Percentiles rank a stretch among this genome's conserved stretches.
These are phyloP conservation scores for Tetramorium parvispinum DNA, from an alignment of 1,140 invertebrate genomes.

Conservation along the genomic window DNA sequence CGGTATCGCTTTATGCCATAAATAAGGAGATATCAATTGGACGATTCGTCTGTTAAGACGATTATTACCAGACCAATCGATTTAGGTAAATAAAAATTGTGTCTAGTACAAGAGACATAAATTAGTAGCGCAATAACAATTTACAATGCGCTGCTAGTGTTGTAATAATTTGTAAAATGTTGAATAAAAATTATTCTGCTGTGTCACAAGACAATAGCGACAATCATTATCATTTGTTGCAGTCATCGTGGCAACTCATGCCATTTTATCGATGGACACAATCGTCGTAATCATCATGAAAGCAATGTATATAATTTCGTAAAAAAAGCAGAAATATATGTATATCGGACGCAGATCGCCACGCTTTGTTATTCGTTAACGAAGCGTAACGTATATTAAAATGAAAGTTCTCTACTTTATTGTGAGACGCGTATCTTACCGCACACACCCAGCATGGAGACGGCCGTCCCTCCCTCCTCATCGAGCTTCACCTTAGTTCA, in stretches of 20 bases:
- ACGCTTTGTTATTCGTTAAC: constrained; percentile 12
- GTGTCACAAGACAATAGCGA: neutral
- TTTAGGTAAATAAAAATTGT: neutral
- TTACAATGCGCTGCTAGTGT: neutral
- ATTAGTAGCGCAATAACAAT: neutral
- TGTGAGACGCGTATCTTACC: constrained; percentile 49
- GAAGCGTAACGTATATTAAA: neutral
- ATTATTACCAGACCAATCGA: neutral
- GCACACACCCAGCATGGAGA: neutral
- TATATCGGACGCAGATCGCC: neutral
- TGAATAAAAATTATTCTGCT: neutral
- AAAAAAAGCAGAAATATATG: neutral
- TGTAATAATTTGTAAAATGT: neutral
- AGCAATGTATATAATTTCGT: neutral
- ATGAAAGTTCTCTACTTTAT: constrained; percentile 24
- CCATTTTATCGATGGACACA: neutral
- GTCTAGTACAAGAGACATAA: neutral
- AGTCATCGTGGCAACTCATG: neutral
- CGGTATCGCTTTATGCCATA: neutral
- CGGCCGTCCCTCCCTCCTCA: constrained; percentile 11
- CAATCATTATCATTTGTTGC: neutral
- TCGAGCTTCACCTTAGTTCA: constrained; percentile 34
- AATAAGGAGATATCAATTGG: neutral
- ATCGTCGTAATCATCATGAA: constrained; percentile 3
- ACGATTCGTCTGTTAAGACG: neutral